phyloP scores from a whole-genome alignment of 2,888 invertebrate species.

The Tipula helvola region DNA sequence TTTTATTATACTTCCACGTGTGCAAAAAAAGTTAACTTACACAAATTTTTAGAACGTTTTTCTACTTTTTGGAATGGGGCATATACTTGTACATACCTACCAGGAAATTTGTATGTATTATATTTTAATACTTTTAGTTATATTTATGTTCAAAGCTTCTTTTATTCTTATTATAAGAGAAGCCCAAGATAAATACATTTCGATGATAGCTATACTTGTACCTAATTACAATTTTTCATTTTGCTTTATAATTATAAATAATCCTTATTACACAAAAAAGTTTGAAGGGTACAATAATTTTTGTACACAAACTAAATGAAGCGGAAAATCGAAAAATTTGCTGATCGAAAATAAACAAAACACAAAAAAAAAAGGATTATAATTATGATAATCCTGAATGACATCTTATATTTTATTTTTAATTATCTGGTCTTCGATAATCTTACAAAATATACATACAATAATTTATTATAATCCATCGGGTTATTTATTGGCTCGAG shows the following conservation, averaged over 20 bases:
- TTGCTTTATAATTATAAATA: background rate
- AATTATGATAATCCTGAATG: background rate
- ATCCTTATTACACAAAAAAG: background rate
- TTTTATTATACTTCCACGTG: background rate
- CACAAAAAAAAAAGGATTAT: background rate
- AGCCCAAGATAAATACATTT: too few species aligned
- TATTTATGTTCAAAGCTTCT: too few species aligned
- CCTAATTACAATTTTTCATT: background rate
- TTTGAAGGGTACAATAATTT: background rate
- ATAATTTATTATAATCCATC: background rate
- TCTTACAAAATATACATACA: background rate
- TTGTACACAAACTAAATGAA: background rate
- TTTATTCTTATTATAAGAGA: too few species aligned
- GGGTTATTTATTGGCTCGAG: background rate
- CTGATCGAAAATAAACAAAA: background rate
- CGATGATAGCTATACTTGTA: too few species aligned
- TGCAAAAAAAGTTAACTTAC: background rate
- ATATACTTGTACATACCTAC: too few species aligned
- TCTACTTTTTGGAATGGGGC: too few species aligned
- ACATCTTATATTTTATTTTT: background rate
- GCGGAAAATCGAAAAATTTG: background rate
- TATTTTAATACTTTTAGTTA: too few species aligned
- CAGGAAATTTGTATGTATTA: too few species aligned
- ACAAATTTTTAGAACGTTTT: too few species aligned
- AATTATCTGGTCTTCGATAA: background rate